Evolutionary conservation across 1,140 invertebrate genomes (phyloP).

Genomic region (Lepeophtheirus salmonis): DNA sequence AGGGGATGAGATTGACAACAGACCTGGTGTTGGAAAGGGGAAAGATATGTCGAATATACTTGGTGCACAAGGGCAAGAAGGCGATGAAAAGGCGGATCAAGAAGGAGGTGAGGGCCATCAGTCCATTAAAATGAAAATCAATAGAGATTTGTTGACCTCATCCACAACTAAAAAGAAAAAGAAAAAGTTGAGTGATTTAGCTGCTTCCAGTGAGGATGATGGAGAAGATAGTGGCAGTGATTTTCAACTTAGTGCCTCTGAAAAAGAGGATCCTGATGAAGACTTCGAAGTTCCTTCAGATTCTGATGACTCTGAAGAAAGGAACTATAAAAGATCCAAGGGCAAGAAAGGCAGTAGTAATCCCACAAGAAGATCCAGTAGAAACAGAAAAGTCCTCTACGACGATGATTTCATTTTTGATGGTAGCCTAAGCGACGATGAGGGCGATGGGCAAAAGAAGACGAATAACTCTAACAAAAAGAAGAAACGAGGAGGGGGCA

Average conservation of each 20-base stretch:
- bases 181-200: slow-evolving; percentile 16
- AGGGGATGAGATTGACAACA: slow-evolving; percentile 37
- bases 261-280: slow-evolving; percentile 21
- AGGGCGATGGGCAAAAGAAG: slow-evolving; percentile 21
- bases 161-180: slow-evolving; percentile 9
- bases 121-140: not conserved
- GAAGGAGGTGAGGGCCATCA: not conserved
- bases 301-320: slow-evolving; percentile 14
- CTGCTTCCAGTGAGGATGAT: slow-evolving; percentile 12
- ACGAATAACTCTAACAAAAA: slow-evolving; percentile 21
- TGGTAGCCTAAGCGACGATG: slow-evolving; percentile 21
- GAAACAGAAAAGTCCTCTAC: not conserved
- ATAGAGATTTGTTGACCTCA: slow-evolving; percentile 11
- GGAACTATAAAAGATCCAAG: slow-evolving; percentile 19
- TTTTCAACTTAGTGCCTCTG: not conserved
- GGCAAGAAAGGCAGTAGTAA: slow-evolving; percentile 24
- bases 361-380: slow-evolving; percentile 14
- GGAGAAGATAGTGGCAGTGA: not conserved
- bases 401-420: slow-evolving; percentile 19
- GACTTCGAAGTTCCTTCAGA: slow-evolving; percentile 14
- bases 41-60: slow-evolving; percentile 77
- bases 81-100: slow-evolving; percentile 19
- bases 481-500: slow-evolving; percentile 18
- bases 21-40: slow-evolving; percentile 38
- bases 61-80: slow-evolving; percentile 34